Evolutionary conservation across 2,888 invertebrate genomes (phyloP).

Genomic region (Fissipunctia ypsillon): DNA sequence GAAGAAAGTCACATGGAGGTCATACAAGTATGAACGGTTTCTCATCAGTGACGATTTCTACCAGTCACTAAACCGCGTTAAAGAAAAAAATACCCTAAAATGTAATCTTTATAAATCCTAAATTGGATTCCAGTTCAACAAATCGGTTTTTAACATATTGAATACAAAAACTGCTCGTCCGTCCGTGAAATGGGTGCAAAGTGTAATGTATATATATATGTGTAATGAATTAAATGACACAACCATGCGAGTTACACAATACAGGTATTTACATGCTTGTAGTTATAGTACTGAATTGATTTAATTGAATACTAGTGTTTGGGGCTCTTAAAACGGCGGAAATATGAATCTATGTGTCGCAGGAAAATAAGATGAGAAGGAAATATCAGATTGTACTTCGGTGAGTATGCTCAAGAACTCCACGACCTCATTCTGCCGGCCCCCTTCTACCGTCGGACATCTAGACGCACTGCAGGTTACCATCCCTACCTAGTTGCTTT

Average conservation of each 20-base stretch:
- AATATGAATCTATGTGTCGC: no score
- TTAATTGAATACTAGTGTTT: not conserved
- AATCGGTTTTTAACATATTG: constrained; percentile 10
- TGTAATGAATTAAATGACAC: constrained; percentile 19
- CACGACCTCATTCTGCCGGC: no score
- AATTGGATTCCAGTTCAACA: constrained; percentile 15
- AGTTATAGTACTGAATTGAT: constrained; percentile 40
- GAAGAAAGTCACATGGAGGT: no score
- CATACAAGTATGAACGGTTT: no score
- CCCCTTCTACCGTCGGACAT: no score
- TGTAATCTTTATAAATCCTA: not conserved
- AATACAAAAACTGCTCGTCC: constrained; percentile 4
- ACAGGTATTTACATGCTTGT: constrained; percentile 21
- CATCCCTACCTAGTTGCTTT: no score
- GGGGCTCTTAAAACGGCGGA: not conserved
- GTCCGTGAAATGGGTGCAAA: constrained; percentile 12
- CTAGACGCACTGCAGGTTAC: no score
- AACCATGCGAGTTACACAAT: constrained; percentile 1
- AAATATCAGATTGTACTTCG: no score
- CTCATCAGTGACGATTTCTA: no score
- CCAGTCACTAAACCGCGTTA: no score
- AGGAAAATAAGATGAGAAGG: no score
- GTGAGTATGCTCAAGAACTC: no score
- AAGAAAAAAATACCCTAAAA: not conserved
- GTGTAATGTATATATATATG: not conserved